Evolutionary conservation across 2,113 vertebrate genomes (phyloP).

Genomic region (Hucho hucho): DNA sequence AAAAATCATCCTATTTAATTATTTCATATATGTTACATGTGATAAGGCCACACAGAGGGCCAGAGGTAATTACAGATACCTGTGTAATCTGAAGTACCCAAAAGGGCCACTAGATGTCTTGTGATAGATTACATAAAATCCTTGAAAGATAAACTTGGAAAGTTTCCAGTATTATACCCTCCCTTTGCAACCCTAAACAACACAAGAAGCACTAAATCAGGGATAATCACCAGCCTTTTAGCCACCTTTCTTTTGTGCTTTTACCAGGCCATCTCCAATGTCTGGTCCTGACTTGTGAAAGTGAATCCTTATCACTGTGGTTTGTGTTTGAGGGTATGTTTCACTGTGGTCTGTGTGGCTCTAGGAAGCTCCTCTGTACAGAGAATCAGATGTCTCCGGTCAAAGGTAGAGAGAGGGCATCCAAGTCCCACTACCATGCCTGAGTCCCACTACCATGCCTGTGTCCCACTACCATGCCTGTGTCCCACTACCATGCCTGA

Average conservation of each 20-base stretch:
- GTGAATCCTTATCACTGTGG: conserved; percentile 62
- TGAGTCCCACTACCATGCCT: no score
- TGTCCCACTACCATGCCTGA: no score
- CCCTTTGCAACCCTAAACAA: not conserved
- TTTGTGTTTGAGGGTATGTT: conserved; percentile 18
- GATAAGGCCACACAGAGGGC: no score
- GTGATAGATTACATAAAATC: no score
- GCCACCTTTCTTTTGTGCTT: conserved; percentile 40
- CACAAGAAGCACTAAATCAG: not conserved
- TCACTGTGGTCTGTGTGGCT: conserved; percentile 19
- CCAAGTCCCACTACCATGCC: conserved; percentile 42
- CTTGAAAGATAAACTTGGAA: no score
- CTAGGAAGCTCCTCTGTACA: conserved; percentile 57
- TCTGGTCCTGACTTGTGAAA: conserved; percentile 62
- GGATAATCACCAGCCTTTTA: conserved; percentile 29
- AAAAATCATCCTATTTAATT: no score
- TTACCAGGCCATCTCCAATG: conserved; percentile 54
- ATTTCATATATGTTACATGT: no score
- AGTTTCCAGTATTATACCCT: no score
- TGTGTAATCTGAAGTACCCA: no score
- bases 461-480: no score
- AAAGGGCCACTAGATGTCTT: no score
- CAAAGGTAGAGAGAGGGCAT: conserved; percentile 60
- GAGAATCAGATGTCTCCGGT: conserved; percentile 64
- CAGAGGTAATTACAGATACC: no score